Base-by-base conservation (phyloP, 1,140 invertebrate genomes). In the Leucophenga varia region DNA sequence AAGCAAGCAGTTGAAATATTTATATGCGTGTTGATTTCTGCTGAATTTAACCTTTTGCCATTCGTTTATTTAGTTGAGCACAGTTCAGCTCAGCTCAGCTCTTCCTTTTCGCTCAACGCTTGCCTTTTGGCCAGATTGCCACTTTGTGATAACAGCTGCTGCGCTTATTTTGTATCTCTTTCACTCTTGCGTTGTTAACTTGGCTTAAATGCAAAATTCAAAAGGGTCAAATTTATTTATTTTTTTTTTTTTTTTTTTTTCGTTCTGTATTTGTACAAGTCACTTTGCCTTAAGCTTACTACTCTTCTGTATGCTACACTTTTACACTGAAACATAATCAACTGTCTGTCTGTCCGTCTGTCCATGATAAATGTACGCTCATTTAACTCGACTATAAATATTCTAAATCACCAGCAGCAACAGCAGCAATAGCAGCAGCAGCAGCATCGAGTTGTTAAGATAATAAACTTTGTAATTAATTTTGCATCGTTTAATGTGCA, bases 381-480 rank as follows among this genome's bases (percentile, higher is more conserved):
- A 67, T 67, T 67, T 63, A 67, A 59, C 63, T 57, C 45, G 50
- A 40, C 50, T 64, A 67, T 67, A 67, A 67, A 67, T 67, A 67
- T 67, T 59, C 63, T 48, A 67, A 67, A 63, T 67, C 56, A 67
- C 53, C 63, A 54, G 56, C 53, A 51, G 57, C 44, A 42, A 32
- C 41, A 39, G 30, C 43, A 20, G 45, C 52, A 49, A 39, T 34
- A 16, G 21, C 35, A 19, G 17, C 49, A 21, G 25, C 12, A 28
- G 25, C 25, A 49, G 55, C 40, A 47, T 49, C 49, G 49, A 61
- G 61, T 64, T 64, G 61, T 64, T 64, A 52, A 67, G 63, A 67
- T 67, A 67, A 67, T 67, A 67, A 67, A 67, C 42, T 67, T 67
- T 57, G 63, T 67, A 67, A 67, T 67, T 67, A 67, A 67, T 67